Evolutionary conservation across 2,888 invertebrate species (phyloP).

Genomic region (Tenthredo livida): DNA sequence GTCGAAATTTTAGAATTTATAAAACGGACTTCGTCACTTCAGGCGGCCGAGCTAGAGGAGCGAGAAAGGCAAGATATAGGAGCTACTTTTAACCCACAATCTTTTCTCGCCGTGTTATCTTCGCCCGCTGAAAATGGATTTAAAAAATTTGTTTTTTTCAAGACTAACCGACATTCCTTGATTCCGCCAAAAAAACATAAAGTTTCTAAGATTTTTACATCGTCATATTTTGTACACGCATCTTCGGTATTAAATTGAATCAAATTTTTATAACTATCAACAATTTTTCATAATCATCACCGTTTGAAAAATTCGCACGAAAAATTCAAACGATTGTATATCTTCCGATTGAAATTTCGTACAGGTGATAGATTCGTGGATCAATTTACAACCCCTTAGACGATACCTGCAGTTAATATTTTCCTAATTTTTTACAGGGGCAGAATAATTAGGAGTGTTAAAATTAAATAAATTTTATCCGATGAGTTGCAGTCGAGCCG

Average conservation of each 20-base stretch:
- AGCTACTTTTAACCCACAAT: constrained; percentile 9
- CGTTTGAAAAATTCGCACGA: background rate
- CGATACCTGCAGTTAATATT: background rate
- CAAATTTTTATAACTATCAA: background rate
- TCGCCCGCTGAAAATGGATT: background rate
- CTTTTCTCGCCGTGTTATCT: background rate
- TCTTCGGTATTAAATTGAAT: background rate
- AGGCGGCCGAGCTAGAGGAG: background rate
- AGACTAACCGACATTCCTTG: background rate
- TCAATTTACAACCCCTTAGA: background rate
- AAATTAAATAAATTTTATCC: constrained; percentile 16
- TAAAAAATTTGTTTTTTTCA: background rate
- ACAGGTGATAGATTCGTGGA: background rate
- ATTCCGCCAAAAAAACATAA: background rate
- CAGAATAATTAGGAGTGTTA: background rate
- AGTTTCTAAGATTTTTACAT: background rate
- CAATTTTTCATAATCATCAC: background rate
- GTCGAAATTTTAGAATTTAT: constrained; percentile 11
- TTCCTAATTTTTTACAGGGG: background rate
- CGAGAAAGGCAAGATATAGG: background rate
- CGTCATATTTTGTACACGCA: background rate
- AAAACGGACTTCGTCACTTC: constrained; percentile 34
- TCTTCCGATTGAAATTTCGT: background rate
- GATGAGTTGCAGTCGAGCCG: constrained; percentile 14
- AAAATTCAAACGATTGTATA: background rate